Evolutionary conservation across 2,113 vertebrate genomes (phyloP).

Genomic region (Mustelus asterias): DNA sequence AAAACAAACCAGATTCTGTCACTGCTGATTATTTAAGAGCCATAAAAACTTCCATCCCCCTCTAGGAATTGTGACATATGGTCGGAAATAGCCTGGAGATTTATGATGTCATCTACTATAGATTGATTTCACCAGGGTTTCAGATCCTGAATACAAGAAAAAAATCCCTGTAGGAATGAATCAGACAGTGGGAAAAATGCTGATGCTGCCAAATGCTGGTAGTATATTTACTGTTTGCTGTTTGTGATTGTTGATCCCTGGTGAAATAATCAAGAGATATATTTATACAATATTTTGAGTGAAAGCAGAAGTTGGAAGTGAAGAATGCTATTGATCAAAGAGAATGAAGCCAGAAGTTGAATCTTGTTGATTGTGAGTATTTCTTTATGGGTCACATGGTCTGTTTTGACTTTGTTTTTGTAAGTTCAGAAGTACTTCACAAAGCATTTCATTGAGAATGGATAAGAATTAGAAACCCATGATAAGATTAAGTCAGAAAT

Average conservation of each 20-base stretch:
- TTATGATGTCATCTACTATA: conserved; percentile 64
- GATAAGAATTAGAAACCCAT: background rate
- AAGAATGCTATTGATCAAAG: background rate
- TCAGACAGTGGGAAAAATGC: conserved; percentile 40
- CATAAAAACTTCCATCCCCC: conserved; percentile 62
- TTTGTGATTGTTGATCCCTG: background rate
- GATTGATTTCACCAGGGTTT: conserved; percentile 62
- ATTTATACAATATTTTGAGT: background rate
- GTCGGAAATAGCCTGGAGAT: conserved; percentile 70
- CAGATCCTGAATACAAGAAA: conserved; percentile 61
- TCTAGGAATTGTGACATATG: conserved; percentile 73
- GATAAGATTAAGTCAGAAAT: background rate
- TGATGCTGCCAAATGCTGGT: background rate
- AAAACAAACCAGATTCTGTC: conserved; percentile 54
- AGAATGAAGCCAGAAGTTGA: background rate
- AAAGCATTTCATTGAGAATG: background rate
- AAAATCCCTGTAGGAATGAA: conserved; percentile 58
- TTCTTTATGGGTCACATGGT: background rate
- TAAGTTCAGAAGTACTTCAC: background rate
- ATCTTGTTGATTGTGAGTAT: background rate
- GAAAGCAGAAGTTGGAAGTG: background rate
- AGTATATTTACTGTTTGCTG: background rate
- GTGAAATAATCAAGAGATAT: background rate
- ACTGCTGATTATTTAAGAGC: conserved; percentile 68
- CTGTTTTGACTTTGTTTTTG: background rate